Evolutionary conservation across 2,797 vertebrate species (phyloP).

Genomic region (Labeo calbasu): DNA sequence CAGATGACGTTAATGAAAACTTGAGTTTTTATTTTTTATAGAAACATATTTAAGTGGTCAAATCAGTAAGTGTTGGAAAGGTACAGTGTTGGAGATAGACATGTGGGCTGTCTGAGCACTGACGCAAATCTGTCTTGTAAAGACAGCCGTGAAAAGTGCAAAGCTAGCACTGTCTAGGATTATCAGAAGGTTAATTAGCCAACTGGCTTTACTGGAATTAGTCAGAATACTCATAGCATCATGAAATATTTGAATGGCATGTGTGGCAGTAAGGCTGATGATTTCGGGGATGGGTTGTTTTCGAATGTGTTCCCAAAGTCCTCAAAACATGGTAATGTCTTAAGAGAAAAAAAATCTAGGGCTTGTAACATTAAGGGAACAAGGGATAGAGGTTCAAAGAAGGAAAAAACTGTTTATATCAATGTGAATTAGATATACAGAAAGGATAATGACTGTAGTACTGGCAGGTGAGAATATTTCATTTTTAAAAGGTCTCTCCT

Average conservation of each 20-base stretch:
- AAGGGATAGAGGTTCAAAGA: slow-evolving; percentile 42
- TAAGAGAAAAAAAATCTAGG: slow-evolving; percentile 62
- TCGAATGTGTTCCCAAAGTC: slow-evolving; percentile 65
- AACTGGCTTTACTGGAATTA: slow-evolving; percentile 39
- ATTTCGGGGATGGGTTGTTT: slow-evolving; percentile 48
- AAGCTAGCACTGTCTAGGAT: slow-evolving; percentile 17
- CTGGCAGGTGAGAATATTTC: slow-evolving; percentile 9
- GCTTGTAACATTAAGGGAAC: slow-evolving; percentile 55
- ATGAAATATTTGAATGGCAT: slow-evolving; percentile 30
- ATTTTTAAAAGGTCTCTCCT: slow-evolving; percentile 1
- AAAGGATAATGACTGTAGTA: slow-evolving; percentile 18
- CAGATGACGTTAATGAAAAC: slow-evolving; percentile 8
- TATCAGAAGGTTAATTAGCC: slow-evolving; percentile 38
- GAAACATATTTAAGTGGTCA: slow-evolving; percentile 33
- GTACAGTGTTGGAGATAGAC: slow-evolving; percentile 55
- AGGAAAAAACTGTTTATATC: slow-evolving; percentile 50
- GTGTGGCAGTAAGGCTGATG: slow-evolving; percentile 16
- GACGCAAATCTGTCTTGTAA: slow-evolving; percentile 19
- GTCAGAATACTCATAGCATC: slow-evolving; percentile 17
- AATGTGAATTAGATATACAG: slow-evolving; percentile 54
- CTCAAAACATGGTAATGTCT: slow-evolving; percentile 55
- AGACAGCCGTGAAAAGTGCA: slow-evolving; percentile 16
- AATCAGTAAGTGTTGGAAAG: slow-evolving; percentile 58
- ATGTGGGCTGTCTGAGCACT: slow-evolving; percentile 61
- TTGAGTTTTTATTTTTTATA: slow-evolving; percentile 23